Conservation (phyloP, 2,113 vertebrate genomes). For the Ariopsis seemanni region DNA sequence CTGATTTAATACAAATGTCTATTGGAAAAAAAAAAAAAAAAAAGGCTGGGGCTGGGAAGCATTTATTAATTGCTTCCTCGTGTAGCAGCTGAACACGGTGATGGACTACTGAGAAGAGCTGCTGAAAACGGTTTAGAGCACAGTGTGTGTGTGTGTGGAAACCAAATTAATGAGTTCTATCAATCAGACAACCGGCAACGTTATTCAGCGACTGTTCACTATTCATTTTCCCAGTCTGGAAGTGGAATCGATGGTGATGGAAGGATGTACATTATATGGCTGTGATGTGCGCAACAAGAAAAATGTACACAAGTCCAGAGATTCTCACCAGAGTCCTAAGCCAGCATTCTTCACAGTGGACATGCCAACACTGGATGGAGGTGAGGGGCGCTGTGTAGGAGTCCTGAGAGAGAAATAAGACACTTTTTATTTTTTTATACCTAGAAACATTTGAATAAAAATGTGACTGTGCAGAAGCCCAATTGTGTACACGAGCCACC, state of each 20-base stretch:
- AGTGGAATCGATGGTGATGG: background rate
- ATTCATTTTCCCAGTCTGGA: background rate
- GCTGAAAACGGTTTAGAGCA: conserved; percentile 12
- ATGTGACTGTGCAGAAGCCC: background rate
- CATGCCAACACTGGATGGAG: conserved; percentile 99
- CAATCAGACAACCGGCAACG: background rate
- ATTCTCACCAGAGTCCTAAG: conserved; percentile 94
- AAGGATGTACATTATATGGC: background rate
- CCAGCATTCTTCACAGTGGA: conserved; percentile 99
- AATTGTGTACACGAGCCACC: background rate
- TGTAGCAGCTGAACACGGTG: conserved; percentile 44
- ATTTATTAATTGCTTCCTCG: conserved; percentile 77
- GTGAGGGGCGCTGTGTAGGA: conserved; percentile 97
- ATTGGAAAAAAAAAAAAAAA: conserved; percentile 55
- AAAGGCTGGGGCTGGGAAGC: conserved; percentile 68
- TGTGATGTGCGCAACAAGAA: background rate
- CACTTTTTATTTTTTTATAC: background rate
- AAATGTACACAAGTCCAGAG: background rate
- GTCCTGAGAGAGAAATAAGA: conserved; percentile 77
- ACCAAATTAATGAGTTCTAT: background rate
- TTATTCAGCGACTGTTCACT: background rate
- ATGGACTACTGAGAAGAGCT: conserved; percentile 44
- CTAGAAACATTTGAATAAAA: background rate
- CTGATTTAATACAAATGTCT: conserved; percentile 74
- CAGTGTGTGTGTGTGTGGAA: conserved; percentile 21